Percentiles rank a stretch among this genome's conserved stretches.
phyloP scores from a whole-genome alignment of 2,113 vertebrate genomes.

The Pelmatolapia mariae region DNA sequence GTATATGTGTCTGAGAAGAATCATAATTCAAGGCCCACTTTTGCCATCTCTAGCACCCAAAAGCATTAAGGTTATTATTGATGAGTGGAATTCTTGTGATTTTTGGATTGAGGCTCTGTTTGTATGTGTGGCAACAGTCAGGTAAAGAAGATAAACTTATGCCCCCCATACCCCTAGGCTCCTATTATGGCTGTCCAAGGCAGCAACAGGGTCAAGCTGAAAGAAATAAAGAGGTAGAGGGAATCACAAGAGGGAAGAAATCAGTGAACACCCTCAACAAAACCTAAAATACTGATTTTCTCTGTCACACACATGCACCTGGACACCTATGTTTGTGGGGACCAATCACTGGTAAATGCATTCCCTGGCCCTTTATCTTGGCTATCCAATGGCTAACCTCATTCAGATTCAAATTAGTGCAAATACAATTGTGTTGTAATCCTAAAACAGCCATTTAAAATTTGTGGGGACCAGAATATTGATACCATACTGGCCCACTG shows the following conservation, averaged over 20 bases:
- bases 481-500: neutral
- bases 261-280: neutral
- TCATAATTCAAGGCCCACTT: slow-evolving; percentile 2
- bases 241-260: neutral
- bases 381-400: neutral
- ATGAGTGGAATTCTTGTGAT: neutral
- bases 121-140: neutral
- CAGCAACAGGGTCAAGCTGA: neutral
- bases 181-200: neutral
- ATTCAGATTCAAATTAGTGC: neutral
- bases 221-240: neutral
- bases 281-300: neutral
- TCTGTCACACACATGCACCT: neutral
- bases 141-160: neutral
- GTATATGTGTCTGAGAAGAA: neutral
- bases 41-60: slow-evolving; percentile 14
- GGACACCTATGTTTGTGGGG: neutral
- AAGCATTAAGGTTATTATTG: slow-evolving; percentile 16
- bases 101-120: neutral
- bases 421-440: neutral
- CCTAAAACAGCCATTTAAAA: neutral
- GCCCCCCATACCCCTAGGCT: neutral
- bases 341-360: neutral
- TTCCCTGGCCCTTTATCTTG: neutral
- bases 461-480: neutral